Evolutionary conservation across 2,797 vertebrate species (phyloP), one percentile per base, ranked within the genome.

Genomic region (Crenichthys baileyi): DNA sequence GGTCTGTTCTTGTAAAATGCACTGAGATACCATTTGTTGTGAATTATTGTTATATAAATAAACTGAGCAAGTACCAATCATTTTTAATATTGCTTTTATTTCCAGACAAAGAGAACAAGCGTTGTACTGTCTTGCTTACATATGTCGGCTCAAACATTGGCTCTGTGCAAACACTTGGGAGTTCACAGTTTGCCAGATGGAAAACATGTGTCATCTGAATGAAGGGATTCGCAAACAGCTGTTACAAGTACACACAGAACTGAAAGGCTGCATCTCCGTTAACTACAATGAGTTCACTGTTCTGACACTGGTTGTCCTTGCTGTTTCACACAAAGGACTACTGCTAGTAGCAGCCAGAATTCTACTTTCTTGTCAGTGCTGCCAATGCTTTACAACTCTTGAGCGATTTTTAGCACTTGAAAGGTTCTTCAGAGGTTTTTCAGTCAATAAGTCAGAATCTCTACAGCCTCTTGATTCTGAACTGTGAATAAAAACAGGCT

Each of bases 201-300:
- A 76, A 39, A 73, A 81, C 80, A 85, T 85, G 83, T 88, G 90
- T 80, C 55, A 53, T 82, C 63, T 92, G 85, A 91, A 92, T 90
- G 74, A 79, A 55, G 18, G 18, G 46, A 87, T 91, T 93, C 85
- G 92, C 63, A 61, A 48, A 48, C 80, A 82, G 83, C 74, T 84
- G 87, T 46, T 61, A 24, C 70, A 44, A 80, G 71, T 77, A 48
- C 70, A 36, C 74, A 72, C 72, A 78, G 72, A 22, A 72, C 11
- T 61, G 80, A 86, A 78, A 29, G 67, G 67, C 60, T 70, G 58
- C 11, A 72, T 60, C 56, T 79, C 73, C 26, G 22, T 56, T 68
- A 72, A 60, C 73, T 58, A 94, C 93, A 95, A 93, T 20, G 79
- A 78, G 82, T 85, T 41, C 73, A n/a, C 79, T 95, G 87, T 94